Percentiles rank a stretch among this genome's conserved stretches.
These are phyloP conservation scores for Tipula lateralis DNA, from an alignment of 2,888 invertebrate genomes.

Conservation along the genomic window DNA sequence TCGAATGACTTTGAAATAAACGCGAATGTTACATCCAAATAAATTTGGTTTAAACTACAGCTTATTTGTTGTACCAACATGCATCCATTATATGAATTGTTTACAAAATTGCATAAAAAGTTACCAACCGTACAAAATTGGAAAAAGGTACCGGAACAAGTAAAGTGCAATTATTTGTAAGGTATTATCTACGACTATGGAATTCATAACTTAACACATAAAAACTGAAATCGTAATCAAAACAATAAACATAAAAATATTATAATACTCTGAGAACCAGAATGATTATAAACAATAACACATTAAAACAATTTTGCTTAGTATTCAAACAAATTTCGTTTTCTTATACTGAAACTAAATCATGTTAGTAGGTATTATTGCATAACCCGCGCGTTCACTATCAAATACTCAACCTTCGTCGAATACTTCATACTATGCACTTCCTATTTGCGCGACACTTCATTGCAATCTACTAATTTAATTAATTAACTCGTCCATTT, in stretches of 20 bases:
- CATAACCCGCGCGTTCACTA: background rate
- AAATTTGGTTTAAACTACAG: background rate
- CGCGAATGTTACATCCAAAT: background rate
- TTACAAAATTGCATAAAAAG: background rate
- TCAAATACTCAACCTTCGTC: background rate
- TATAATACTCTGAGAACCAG: background rate
- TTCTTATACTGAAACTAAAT: background rate
- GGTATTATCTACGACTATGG: background rate
- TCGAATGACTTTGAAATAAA: background rate
- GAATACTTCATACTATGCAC: background rate
- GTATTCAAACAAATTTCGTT: background rate
- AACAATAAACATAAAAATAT: background rate
- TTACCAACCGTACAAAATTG: background rate
- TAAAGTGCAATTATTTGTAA: too few relatives aligned
- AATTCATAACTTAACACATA: background rate
- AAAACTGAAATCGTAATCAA: slow-evolving; percentile 13
- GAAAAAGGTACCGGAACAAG: background rate
- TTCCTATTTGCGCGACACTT: background rate
- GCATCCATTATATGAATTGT: too few relatives aligned
- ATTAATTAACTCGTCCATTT: background rate
- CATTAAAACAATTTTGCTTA: background rate
- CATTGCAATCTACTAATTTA: background rate
- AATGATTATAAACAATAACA: background rate
- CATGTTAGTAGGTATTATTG: background rate
- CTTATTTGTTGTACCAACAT: too few relatives aligned